Evolutionary conservation across 2,888 invertebrate genomes (phyloP).

Genomic region (Conus canariensis): DNA sequence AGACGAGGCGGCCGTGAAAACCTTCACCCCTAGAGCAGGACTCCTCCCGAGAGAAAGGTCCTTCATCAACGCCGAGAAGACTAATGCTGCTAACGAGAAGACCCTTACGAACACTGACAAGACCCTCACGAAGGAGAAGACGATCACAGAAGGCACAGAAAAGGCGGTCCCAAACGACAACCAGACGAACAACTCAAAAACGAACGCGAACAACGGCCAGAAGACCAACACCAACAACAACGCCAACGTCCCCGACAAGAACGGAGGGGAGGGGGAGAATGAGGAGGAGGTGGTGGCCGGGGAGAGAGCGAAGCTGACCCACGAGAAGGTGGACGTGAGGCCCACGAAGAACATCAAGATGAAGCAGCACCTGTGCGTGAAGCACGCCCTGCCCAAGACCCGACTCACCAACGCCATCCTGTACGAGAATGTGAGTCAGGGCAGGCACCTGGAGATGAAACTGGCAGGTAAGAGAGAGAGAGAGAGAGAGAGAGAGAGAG

Average conservation of each 20-base stretch:
- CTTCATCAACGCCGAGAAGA: neutral
- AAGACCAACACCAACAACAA: neutral
- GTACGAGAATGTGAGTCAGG: slow-evolving; percentile 71
- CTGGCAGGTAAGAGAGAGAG: slow-evolving; percentile 23
- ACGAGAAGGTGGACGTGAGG: slow-evolving; percentile 44
- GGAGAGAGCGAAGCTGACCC: slow-evolving; percentile 37
- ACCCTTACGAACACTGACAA: neutral
- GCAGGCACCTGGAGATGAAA: slow-evolving; percentile 66
- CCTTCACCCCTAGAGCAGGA: neutral
- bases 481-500: neutral
- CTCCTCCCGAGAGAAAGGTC: neutral
- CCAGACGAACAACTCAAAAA: neutral
- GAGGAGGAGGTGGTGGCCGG: neutral
- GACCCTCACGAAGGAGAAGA: neutral
- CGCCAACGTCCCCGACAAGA: neutral
- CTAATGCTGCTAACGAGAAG: too few species aligned
- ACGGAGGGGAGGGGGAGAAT: neutral
- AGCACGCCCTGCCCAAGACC: slow-evolving; percentile 70
- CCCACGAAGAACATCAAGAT: slow-evolving; percentile 65
- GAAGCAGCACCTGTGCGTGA: slow-evolving; percentile 68
- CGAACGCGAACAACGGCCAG: neutral
- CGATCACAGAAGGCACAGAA: too few species aligned
- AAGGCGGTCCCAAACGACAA: neutral
- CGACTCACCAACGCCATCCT: slow-evolving; percentile 68
- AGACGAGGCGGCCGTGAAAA: neutral